Base-by-base conservation (phyloP, 2,888 invertebrate genomes). In the Hylaea fasciaria region DNA sequence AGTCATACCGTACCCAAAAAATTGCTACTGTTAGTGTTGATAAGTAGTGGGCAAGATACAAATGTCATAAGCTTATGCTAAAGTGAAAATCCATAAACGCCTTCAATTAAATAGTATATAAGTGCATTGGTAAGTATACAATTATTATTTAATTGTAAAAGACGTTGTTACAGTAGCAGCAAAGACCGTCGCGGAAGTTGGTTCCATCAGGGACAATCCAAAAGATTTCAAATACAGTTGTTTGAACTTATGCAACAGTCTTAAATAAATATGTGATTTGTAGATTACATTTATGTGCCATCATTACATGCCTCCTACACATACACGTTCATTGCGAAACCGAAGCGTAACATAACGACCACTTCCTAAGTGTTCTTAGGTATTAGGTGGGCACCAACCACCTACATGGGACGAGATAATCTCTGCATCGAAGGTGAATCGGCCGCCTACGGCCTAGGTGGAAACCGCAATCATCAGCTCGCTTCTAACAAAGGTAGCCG, bases 351-450 rank as follows among this genome's bases (percentile, higher is more conserved):
- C 74, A 59, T 65, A 66, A 74, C 71, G 74, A 76, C 73, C 72
- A 81, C 76, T 82, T 83, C 82, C 81, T 80, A 77, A 81, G 79
- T 73, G 73, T 70, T 71, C 72, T 72, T 65, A 55, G 68, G 71
- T 57, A 73, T 75, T 74, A 80, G 79, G 81, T 82, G 76, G 78
- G 78, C 74, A 76, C 72, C 66, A 70, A 73, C 83, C 85, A 84
- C 90, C 89, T 86, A 91, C 89, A 78, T 82, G 72, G 68, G 61
- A 71, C 79, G 64, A 77, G 80, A 80, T 82, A 78, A 87, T 86
- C 83, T 86, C 76, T 79, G 83, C 81, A 89, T 89, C 84, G 87
- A 89, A 90, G 90, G 87, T 89, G 85, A 90, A 89, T 89, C 77
- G 83, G 80, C 83, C 89, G 86, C 91, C 91, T 85, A 91, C 91